Conservation (phyloP, 1,140 invertebrate genomes). For the Tetramorium parvispinum region DNA sequence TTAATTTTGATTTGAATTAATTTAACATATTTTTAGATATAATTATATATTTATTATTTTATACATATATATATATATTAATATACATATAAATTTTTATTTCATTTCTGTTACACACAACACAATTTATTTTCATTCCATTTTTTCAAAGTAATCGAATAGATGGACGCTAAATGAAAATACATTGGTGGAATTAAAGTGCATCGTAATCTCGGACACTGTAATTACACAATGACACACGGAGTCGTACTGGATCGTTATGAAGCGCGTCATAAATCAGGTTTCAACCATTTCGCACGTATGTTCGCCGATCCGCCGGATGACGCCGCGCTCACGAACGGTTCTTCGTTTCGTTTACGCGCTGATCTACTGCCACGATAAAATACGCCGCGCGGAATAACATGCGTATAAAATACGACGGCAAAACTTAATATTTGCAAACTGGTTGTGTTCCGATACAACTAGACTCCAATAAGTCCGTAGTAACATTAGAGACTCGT, state of each 20-base stretch:
- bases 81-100: not conserved
- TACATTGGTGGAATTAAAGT: slow-evolving; percentile 18
- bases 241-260: slow-evolving; percentile 9
- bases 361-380: slow-evolving; percentile 55
- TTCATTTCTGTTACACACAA: not conserved
- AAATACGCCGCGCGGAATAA: not conserved
- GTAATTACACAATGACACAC: slow-evolving; percentile 57
- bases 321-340: slow-evolving; percentile 55
- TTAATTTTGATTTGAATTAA: not conserved
- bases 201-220: slow-evolving; percentile 31
- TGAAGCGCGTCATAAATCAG: slow-evolving; percentile 51
- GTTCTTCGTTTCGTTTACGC: slow-evolving; percentile 56
- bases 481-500: not conserved
- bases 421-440: not conserved
- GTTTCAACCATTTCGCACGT: slow-evolving; percentile 46
- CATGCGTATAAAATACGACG: slow-evolving; percentile 9
- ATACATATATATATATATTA: not conserved
- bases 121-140: not conserved
- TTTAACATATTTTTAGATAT: no score
- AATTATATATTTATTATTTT: no score
- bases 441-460: not conserved
- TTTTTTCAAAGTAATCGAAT: not conserved
- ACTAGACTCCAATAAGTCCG: not conserved
- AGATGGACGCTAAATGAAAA: not conserved
- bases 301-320: slow-evolving; percentile 42